Evolutionary conservation across 2,797 vertebrate species (phyloP), one percentile per base, ranked within the genome.

Genomic region (Sciurus vulgaris): DNA sequence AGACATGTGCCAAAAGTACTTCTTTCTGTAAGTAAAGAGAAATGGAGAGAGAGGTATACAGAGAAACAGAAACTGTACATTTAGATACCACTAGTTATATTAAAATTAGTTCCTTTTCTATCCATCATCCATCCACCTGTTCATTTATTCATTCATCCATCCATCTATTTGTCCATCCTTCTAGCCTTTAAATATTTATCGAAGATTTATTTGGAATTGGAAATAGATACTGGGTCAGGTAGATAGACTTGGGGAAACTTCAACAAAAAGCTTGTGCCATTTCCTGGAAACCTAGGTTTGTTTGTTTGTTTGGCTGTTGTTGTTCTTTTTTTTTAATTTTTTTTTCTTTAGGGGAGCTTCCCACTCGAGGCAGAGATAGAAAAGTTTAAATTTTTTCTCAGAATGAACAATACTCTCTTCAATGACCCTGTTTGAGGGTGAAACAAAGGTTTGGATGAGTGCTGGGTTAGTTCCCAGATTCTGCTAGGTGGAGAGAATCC

Each of bases 21-120:
- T 91, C 12, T 84, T 90, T 96, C 30, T 63, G 33, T 28, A 94
- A 76, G 51, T 65, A 67, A 65, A 72, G 70, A 3, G n/a, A 54
- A 63, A 13, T 38, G 33, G 12, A 47, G 41, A 86, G 49, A 89
- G 56, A 76, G n/a, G 49, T 20, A 51, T 3, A 3, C n/a, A 30
- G 22, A 54, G 33, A 91, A 84, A 91, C 18, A 73, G 63, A 82
- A 35, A 49, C 14, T 54, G 51, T 3, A 24, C 18, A 26, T 61
- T 69, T 76, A 41, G 47, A 84, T 72, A 87, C 74, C 14, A 24
- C 14, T 59, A 44, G 3, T 35, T 76, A 77, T 65, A 81, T 84
- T 41, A 69, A 84, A 85, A 70, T 59, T 24, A 63, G 3, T 95
- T 94, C 78, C 77, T 67, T 49, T 65, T 82, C 24, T 70, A 47